Percentiles rank a stretch among this genome's conserved stretches.
phyloP scores from a whole-genome alignment of 1,140 invertebrate species.

The Cardiocondyla obscurior region DNA sequence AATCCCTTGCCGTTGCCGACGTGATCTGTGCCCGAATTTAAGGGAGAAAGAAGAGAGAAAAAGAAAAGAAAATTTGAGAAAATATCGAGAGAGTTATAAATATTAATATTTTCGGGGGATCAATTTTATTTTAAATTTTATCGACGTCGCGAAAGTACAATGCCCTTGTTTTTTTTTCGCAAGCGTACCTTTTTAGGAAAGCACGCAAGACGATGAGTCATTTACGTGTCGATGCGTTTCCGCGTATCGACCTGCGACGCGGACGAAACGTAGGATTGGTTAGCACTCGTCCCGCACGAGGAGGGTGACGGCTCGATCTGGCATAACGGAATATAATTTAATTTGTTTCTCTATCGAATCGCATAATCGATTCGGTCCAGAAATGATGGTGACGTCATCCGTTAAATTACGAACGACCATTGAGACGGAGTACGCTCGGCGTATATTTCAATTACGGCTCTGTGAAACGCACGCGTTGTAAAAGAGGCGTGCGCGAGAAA shows the following conservation, averaged over 20 bases:
- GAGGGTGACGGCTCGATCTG: constrained; percentile 51
- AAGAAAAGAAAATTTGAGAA: background rate
- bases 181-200: constrained; percentile 61
- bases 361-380: constrained; percentile 14
- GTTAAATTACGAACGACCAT: constrained; percentile 4
- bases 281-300: background rate
- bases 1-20: background rate
- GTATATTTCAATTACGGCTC: no score
- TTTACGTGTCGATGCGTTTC: constrained; percentile 54
- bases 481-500: no score
- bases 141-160: background rate
- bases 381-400: background rate
- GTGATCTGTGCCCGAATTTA: constrained; percentile 4
- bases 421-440: background rate
- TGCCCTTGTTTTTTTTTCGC: constrained; percentile 11
- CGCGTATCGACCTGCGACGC: constrained; percentile 66
- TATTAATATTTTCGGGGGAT: background rate
- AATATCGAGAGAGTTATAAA: background rate
- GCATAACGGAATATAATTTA: constrained; percentile 63
- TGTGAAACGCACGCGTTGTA: no score
- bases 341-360: constrained; percentile 48
- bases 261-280: constrained; percentile 52
- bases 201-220: constrained; percentile 61
- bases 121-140: background rate
- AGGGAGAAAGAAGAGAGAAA: background rate